phyloP scores from a whole-genome alignment of 2,888 invertebrate genomes.

The Caenorhabditis becei region DNA sequence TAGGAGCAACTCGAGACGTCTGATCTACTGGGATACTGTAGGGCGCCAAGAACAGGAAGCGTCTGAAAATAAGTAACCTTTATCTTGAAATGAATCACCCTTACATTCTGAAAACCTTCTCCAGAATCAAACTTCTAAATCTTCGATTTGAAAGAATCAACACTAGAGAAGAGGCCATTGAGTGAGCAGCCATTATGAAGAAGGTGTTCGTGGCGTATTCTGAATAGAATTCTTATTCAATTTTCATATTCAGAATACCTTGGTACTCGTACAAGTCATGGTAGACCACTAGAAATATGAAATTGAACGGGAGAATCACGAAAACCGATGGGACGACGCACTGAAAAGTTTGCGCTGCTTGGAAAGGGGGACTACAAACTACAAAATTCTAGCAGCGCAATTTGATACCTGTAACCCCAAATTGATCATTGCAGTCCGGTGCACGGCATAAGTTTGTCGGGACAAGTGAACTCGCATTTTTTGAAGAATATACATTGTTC shows the following conservation, averaged over 20 bases:
- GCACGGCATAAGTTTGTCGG: conserved; percentile 11
- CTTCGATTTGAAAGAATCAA: conserved; percentile 27
- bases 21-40: too few species aligned
- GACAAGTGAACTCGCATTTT: conserved; percentile 27
- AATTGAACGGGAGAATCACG: conserved; percentile 35
- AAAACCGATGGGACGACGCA: conserved; percentile 13
- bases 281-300: conserved; percentile 29
- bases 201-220: conserved; percentile 25
- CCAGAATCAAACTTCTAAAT: conserved; percentile 14
- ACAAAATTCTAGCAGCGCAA: neutral
- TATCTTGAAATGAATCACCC: neutral
- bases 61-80: neutral
- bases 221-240: conserved; percentile 1
- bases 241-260: neutral
- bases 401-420: conserved; percentile 29
- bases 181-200: conserved; percentile 36
- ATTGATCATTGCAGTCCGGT: conserved; percentile 25
- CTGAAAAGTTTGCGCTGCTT: too few species aligned
- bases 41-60: neutral
- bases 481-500: conserved; percentile 30
- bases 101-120: conserved; percentile 15
- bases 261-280: conserved; percentile 29
- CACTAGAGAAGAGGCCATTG: conserved; percentile 21
- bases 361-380: too few species aligned
- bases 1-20: too few species aligned